Evolutionary conservation across 2,113 vertebrate genomes (phyloP), one percentile per base, ranked within the genome.

Genomic region (Nothoprocta perdicaria): DNA sequence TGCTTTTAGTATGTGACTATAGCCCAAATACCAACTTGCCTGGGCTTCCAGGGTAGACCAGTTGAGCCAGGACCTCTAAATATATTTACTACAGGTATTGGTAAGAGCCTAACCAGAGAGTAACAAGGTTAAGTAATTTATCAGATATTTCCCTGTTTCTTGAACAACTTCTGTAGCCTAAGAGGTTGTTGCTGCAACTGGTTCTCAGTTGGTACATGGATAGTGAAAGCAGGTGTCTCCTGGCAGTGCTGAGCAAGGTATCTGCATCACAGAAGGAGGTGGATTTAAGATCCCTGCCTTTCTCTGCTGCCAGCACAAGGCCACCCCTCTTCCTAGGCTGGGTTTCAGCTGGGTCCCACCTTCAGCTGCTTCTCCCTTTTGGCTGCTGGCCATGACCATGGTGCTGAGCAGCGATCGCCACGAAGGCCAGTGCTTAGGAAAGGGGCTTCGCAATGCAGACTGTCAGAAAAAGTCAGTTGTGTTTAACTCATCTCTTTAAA

Each of bases 251-350:
- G 68, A 80, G 29, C 55, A 0, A 0, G 41, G 17, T 50, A 9
- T 41, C 80, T 48, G 65, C 65, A 12, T 38, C 50, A 60, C 69
- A 75, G 68, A 40, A 90, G 27, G 48, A 94, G 29, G 3, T 45
- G 31, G 87, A 87, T 83, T 93, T 85, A 90, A 93, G 40, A 89
- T 85, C 35, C 53, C 31, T 35, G 40, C 26, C 17, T 53, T 82
- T 73, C 55, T 89, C 53, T 69, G 24, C 72, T 93, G 50, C 73
- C 88, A 85, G 76, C 50, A 24, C 67, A 85, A 82, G 75, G 75
- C 85, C 63, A 82, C 26, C 9, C 21, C 40, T 80, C 10, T 17
- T 38, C 17, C 29, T 38, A 46, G 19, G 17, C 31, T 87, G 58
- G 13, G 18, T 86, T 89, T 87, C 43, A 21, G 18, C 50, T 2